A percentile compares a stretch with the other conserved stretches of the same genome.
phyloP scores from a whole-genome alignment of 1,140 invertebrate genomes.

The Ectropis grisescens region DNA sequence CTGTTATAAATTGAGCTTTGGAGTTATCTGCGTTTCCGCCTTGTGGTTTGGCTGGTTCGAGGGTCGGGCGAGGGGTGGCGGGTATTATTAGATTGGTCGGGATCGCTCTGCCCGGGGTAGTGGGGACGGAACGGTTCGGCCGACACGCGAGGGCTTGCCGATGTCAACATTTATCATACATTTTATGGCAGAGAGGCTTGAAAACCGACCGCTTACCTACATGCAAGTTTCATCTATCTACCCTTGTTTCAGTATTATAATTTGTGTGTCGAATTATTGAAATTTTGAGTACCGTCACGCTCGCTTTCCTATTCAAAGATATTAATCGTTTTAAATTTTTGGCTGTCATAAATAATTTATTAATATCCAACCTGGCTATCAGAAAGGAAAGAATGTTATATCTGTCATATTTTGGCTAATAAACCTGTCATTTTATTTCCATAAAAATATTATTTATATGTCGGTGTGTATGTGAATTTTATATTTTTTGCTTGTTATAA shows the following conservation, averaged over 20 bases:
- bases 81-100: slow-evolving; percentile 26
- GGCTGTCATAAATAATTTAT: too few relatives aligned
- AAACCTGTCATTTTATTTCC: too few relatives aligned
- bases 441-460: too few relatives aligned
- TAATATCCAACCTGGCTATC: too few relatives aligned
- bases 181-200: slow-evolving; percentile 50
- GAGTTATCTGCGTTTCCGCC: slow-evolving; percentile 8
- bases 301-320: too few relatives aligned
- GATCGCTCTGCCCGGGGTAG: too few relatives aligned
- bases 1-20: slow-evolving; percentile 29
- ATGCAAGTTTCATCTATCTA: slow-evolving; percentile 42
- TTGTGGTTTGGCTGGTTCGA: slow-evolving; percentile 2
- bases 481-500: too few relatives aligned
- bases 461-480: too few relatives aligned
- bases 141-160: slow-evolving; percentile 52
- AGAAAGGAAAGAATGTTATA: slow-evolving; percentile 7
- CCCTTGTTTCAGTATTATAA: slow-evolving; percentile 23
- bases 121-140: slow-evolving; percentile 34
- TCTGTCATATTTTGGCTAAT: too few relatives aligned
- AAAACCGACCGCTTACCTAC: slow-evolving; percentile 52
- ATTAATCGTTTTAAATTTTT: too few relatives aligned
- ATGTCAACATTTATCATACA: slow-evolving; percentile 59
- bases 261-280: too few relatives aligned
- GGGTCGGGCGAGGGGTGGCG: slow-evolving; percentile 12
- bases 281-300: too few relatives aligned